Evolutionary conservation across 1,140 invertebrate genomes (phyloP), one percentile per base, ranked within the genome.

Genomic region (Ceratitis capitata): DNA sequence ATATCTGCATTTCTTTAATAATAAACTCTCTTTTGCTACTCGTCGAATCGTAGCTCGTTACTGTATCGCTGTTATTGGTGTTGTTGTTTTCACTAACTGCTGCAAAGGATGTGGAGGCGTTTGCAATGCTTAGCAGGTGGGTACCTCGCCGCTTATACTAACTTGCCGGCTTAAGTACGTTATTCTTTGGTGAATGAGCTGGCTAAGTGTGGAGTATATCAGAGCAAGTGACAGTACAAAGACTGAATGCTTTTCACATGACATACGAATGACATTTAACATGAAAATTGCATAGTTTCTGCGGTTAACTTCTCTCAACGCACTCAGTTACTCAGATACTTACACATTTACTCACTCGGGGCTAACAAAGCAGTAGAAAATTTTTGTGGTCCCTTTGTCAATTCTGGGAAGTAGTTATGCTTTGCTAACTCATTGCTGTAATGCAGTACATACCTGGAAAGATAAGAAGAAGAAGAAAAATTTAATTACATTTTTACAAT

Each of bases 201-300:
- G 64, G 19, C 19, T 69, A 32, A 69, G 64, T 69, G 64, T 69
- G 39, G 61, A 69, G n/a, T 69, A 69, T 69, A 26, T 69, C 35
- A 69, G 14, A 39, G 35, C 35, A 26, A 5, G 32, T 69, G 35
- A 69, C 35, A 69, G 35, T 39, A 69, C 26, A 69, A 42, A 69
- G 64, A 39, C 32, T 39, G 64, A 69, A 69, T 69, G 26, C 35
- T 19, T 69, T 69, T 69, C 64, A 69, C 64, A 39, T 42, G 64
- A 69, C 64, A 69, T 35, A 69, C 32, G 12, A 69, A 23, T 69
- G 64, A 69, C 64, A 69, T n/a, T 69, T 69, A 69, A 69, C 64
- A 69, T 69, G 64, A 69, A 69, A 69, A 69, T 69, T 69, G 64
- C 64, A 69, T 69, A 69, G 58, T 32, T 64, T 64, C 32, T 64